These are phyloP conservation scores for Archips crataeganus DNA, from an alignment of 2,888 invertebrate species.

Conservation along the genomic window DNA sequence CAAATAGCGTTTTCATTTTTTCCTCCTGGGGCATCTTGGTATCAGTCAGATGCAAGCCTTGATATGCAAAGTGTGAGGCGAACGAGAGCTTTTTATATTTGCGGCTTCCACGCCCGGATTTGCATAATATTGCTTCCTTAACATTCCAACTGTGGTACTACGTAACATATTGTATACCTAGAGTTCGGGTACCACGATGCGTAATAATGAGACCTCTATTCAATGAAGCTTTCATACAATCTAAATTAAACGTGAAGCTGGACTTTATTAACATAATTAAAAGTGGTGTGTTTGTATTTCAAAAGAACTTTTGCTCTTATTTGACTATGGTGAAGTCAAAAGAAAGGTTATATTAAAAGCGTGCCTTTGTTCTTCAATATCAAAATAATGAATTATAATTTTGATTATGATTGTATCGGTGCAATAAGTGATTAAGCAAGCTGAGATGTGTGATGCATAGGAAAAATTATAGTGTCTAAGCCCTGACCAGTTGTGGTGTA, in stretches of 20 bases:
- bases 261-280: neutral
- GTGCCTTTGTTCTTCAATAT: neutral
- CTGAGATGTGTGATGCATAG: too few relatives aligned
- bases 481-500: too few relatives aligned
- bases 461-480: too few relatives aligned
- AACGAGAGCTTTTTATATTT: constrained; percentile 83
- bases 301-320: neutral
- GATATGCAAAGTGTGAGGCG: constrained; percentile 83
- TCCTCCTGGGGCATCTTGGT: constrained; percentile 77
- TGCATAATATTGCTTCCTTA: constrained; percentile 86
- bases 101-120: constrained; percentile 80
- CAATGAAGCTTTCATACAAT: constrained; percentile 21
- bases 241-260: neutral
- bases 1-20: constrained; percentile 83
- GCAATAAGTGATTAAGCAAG: too few relatives aligned
- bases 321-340: neutral
- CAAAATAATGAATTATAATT: too few relatives aligned
- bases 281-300: neutral
- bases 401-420: too few relatives aligned
- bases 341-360: neutral
- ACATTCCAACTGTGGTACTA: constrained; percentile 74
- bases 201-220: constrained; percentile 42
- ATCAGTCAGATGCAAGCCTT: constrained; percentile 84
- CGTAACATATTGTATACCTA: constrained; percentile 67
- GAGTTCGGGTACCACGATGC: constrained; percentile 44